Evolutionary conservation across 2,113 vertebrate species (phyloP), one percentile per base, ranked within the genome.

Genomic region (Caloenas nicobarica): DNA sequence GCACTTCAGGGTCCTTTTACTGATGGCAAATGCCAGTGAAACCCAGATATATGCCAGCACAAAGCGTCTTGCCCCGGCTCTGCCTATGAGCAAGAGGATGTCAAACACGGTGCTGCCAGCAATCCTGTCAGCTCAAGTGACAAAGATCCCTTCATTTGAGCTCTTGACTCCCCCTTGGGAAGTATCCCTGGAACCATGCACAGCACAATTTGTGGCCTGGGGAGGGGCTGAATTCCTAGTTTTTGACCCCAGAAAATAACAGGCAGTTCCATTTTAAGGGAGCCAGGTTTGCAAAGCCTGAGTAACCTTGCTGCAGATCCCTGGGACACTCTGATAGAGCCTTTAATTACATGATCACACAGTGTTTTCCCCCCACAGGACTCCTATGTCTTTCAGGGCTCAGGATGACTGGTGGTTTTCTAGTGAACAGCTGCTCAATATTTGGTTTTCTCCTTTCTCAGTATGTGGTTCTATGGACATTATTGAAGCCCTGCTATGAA

Each of bases 351-450:
- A 44, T 1, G 38, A 53, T 48, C 89, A 87, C 0, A 0, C 61
- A 89, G 69, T 48, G 70, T 34, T 91, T 85, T 26, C 8, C 34
- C 72, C n/a, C 16, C 57, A n/a, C 56, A 86, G 64, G 76, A 84
- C 33, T 92, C 61, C 91, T 28, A 24, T 48, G 64, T 64, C 73
- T 92, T 93, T 86, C 65, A 87, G 48, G 57, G 53, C 56, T 93
- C 53, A n/a, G 57, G 81, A 84, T 91, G 81, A 57, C 64, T 81
- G 34, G 21, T 95, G 86, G 31, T 93, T 84, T 91, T 42, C 81
- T 89, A 95, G 92, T 78, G 89, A 96, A 58, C 89, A 95, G 90
- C 81, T 95, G 81, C 92, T 93, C 94, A 96, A 31, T 95, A 91
- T 92, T 95, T 95, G 81, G 34, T 87, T 95, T 92, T 95, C 77